Conservation (phyloP, 2,888 invertebrate species). For the Drosophila mimica region DNA sequence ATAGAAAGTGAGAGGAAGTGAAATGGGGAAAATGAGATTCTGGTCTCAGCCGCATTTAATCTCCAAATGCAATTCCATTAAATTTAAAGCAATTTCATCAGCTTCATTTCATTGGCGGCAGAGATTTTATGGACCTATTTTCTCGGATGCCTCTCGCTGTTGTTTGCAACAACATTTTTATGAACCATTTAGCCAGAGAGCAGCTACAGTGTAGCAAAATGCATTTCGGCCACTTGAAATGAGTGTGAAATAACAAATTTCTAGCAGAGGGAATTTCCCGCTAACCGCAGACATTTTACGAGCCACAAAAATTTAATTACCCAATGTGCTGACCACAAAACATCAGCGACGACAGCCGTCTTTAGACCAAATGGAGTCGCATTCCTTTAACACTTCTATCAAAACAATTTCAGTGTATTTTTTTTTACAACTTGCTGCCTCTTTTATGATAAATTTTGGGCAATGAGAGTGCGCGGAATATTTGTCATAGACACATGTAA, state of each 20-base stretch:
- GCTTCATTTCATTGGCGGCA: slow-evolving; percentile 2
- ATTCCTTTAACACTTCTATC: slow-evolving; percentile 26
- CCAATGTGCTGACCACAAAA: slow-evolving; percentile 34
- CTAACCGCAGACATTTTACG: slow-evolving; percentile 57
- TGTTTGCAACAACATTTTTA: slow-evolving; percentile 24
- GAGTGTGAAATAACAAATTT: slow-evolving; percentile 5
- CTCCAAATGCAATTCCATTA: slow-evolving; percentile 49
- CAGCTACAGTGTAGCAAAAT: slow-evolving; percentile 10
- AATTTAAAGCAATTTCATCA: slow-evolving; percentile 34
- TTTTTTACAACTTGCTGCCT: not conserved
- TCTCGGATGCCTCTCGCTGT: slow-evolving; percentile 1
- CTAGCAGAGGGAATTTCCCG: slow-evolving; percentile 34
- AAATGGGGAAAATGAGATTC: not conserved
- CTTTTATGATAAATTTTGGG: not conserved
- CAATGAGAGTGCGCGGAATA: not conserved
- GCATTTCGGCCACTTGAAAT: slow-evolving; percentile 22
- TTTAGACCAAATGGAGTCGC: slow-evolving; percentile 16
- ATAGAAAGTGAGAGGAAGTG: not conserved
- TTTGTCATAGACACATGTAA: slow-evolving; percentile 10
- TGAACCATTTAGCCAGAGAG: slow-evolving; percentile 22
- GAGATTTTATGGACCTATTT: slow-evolving; percentile 39
- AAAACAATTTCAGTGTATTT: slow-evolving; percentile 4
- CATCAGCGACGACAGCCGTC: not conserved
- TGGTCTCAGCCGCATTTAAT: slow-evolving; percentile 36
- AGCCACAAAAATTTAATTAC: slow-evolving; percentile 59